Percentiles rank a stretch among this genome's conserved stretches.
These are phyloP conservation scores for Apodemia hepburni DNA, from an alignment of 2,888 invertebrate genomes.

Conservation along the genomic window DNA sequence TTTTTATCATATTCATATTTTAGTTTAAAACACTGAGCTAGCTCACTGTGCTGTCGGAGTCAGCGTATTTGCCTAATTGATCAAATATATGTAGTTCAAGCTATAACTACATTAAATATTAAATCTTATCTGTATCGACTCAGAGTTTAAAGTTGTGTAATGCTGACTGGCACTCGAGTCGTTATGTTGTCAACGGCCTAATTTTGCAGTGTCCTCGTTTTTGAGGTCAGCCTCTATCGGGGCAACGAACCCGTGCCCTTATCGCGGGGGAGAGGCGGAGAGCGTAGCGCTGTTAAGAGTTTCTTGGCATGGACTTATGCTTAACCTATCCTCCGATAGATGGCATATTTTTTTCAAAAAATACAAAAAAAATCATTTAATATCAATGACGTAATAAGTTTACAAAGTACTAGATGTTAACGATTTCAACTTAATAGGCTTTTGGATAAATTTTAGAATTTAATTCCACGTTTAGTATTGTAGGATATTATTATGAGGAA, in stretches of 20 bases:
- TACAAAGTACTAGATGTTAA: neutral
- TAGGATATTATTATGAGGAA: neutral
- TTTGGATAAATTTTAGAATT: neutral
- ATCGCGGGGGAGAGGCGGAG: slow-evolving; percentile 61
- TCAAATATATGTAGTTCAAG: slow-evolving; percentile 76
- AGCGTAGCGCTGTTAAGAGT: slow-evolving; percentile 44
- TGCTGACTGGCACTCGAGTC: slow-evolving; percentile 59
- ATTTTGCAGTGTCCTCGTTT: slow-evolving; percentile 86
- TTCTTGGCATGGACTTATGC: slow-evolving; percentile 34
- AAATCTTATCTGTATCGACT: slow-evolving; percentile 36
- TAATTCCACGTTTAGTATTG: neutral
- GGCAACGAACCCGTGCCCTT: slow-evolving; percentile 80
- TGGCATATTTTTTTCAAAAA: slow-evolving; percentile 47
- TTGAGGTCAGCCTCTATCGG: slow-evolving; percentile 84
- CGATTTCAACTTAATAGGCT: neutral
- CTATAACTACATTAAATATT: slow-evolving; percentile 35
- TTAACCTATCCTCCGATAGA: slow-evolving; percentile 59
- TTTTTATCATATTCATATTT: slow-evolving; percentile 54
- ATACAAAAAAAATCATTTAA: slow-evolving; percentile 22
- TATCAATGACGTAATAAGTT: neutral
- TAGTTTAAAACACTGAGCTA: slow-evolving; percentile 67
- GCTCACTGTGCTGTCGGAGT: slow-evolving; percentile 63
- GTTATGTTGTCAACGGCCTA: slow-evolving; percentile 79
- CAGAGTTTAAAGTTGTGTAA: slow-evolving; percentile 55
- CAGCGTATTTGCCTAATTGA: slow-evolving; percentile 80